phyloP scores from a whole-genome alignment of 2,888 invertebrate genomes.

The Acanthoscelides obtectus region DNA sequence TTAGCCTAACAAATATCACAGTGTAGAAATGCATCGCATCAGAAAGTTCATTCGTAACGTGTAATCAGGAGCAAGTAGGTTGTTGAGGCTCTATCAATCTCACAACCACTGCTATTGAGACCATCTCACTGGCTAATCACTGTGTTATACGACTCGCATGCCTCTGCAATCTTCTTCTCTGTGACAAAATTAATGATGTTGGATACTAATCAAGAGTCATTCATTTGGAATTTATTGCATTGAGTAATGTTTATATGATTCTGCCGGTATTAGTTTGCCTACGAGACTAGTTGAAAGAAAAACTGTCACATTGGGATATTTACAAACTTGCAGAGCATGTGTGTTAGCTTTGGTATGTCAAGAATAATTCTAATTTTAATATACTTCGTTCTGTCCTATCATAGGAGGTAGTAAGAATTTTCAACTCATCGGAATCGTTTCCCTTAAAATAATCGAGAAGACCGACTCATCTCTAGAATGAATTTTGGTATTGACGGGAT shows the following conservation, averaged over 20 bases:
- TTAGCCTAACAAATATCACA: neutral
- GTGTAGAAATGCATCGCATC: neutral
- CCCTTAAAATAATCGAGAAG: no score
- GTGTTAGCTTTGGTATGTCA: no score
- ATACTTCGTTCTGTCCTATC: no score
- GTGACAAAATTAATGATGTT: neutral
- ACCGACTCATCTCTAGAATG: no score
- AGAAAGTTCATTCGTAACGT: neutral
- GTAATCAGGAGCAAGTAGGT: neutral
- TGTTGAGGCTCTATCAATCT: neutral
- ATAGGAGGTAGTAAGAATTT: no score
- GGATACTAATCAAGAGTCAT: neutral
- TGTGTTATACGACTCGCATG: neutral
- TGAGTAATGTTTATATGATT: neutral
- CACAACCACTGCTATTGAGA: neutral
- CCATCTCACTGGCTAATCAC: neutral
- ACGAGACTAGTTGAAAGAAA: neutral
- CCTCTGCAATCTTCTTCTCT: no score
- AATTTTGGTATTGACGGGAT: no score
- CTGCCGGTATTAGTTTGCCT: neutral
- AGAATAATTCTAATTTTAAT: no score
- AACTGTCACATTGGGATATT: neutral
- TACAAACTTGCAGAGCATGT: no score
- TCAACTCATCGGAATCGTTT: no score
- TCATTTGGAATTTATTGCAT: neutral